Base-by-base conservation (phyloP, 2,888 invertebrate genomes). In the Leucozona laternaria region DNA sequence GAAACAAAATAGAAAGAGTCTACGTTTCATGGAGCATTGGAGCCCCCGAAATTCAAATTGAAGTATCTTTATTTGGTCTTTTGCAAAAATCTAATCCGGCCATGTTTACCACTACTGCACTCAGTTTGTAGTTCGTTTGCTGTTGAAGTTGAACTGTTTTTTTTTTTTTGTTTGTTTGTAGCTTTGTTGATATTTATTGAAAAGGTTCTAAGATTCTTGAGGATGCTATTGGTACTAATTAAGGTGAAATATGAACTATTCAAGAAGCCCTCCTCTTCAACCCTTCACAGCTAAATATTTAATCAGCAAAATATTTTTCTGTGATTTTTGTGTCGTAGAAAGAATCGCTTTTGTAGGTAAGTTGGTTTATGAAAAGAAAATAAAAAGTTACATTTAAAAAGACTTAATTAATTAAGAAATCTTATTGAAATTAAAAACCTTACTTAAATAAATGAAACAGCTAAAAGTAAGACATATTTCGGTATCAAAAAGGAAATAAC, bases 171-270 rank as follows among this genome's bases (percentile, higher is more conserved):
- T 8, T 7, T 53, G 1, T 55, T 11, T 57, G 57, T 34, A 1
- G 31, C 31, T 31, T 57, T 57, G 57, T 57, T 57, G 31, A 57
- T 57, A 20, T 58, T 58, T 37, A 58, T 58, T 58, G 58, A 58
- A 58, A 58, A 58, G 31, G 34, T 37, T 58, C 34, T 58, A 2
- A 37, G 34, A 34, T 58, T 58, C 58, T 37, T 58, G 20, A 58
- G 34, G 20, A 58, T 58, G 34, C 58, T 58, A 58, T 37, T 58
- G 58, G 58, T 34, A 37, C 31, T 58, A 58, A 58, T 58, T 58
- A 37, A 58, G 58, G 20, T 58, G 58, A 58, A 58, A 58, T 58
- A 58, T 58, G 58, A 58, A 58, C 58, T 37, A 58, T 15, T 25
- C 6, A 15, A 25, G 6, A 22, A 13, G 25, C 50, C 22, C 15